Evolutionary conservation across 2,888 invertebrate species (phyloP), one percentile per base, ranked within the genome.

Genomic region (Cosmorhoe ocellata): DNA sequence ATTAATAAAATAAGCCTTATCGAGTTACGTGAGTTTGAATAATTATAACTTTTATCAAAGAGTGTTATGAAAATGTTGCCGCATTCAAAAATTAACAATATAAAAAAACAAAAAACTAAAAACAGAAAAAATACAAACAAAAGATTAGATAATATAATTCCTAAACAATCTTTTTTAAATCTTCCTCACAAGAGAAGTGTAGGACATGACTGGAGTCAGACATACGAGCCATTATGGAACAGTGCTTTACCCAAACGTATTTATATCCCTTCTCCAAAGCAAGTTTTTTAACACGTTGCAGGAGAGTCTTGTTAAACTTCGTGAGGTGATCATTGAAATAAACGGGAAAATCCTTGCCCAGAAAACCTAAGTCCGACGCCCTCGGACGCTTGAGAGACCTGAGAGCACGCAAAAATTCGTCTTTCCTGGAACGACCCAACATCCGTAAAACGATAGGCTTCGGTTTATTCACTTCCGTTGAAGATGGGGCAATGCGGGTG

Each of bases 141-240:
- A 18, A 18, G 2, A 18, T 18, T 18, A 18, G 18, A 6, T n/a
- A 31, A 11, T 6, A 31, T 11, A 31, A 2, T 10, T 1, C 33
- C n/a, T 18, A 33, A 18, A 33, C 14, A n/a, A 33, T 33, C 5
- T 33, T 33, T 33, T 33, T 33, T 33, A 33, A 33, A 33, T 33
- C 33, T 9, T 33, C 33, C 14, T 18, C 33, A 9, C 33, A 33
- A 9, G 9, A 14, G 18, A 33, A n/a, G 5, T 33, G 18, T 18
- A 22, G 14, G 0, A 34, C 34, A 22, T 18, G 34, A 10, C 34
- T 34, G 1, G n/a, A 22, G 9, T 34, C 34, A 0, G 34, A 22
- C 1, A 18, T 22, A n/a, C 34, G 18, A 22, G 34, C 34, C 34
- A 34, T 34, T 10, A 34, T 34, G 5, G 34, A 5, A 9, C 34